Evolutionary conservation across 2,888 invertebrate genomes (phyloP).

Genomic region (Tricholauxania praeusta): DNA sequence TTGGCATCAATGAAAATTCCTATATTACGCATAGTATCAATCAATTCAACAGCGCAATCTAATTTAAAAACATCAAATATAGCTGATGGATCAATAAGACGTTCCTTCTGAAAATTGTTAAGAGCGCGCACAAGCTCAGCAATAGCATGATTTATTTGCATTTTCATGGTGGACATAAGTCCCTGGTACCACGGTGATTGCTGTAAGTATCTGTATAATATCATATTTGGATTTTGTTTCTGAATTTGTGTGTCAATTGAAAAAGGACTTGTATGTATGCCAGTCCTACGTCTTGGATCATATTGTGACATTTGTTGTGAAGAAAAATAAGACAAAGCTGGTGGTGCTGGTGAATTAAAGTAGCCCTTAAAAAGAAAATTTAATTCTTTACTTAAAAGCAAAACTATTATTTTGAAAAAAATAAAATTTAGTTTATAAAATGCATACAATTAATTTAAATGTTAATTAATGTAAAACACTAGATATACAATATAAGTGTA

Average conservation of each 20-base stretch:
- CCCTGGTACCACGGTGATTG: constrained; percentile 53
- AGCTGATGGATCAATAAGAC: constrained; percentile 44
- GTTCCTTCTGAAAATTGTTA: constrained; percentile 51
- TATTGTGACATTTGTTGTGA: constrained; percentile 28
- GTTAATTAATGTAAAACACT: too few relatives aligned
- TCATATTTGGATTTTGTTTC: constrained; percentile 46
- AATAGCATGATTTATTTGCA: constrained; percentile 55
- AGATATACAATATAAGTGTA: too few relatives aligned
- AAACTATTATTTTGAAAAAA: too few relatives aligned
- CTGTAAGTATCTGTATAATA: constrained; percentile 51
- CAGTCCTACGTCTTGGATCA: constrained; percentile 42
- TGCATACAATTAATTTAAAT: too few relatives aligned
- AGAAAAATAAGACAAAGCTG: background rate
- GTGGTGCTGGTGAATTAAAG: background rate
- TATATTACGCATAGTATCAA: constrained; percentile 55
- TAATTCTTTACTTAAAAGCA: too few relatives aligned
- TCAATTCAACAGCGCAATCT: constrained; percentile 52
- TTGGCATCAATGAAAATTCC: constrained; percentile 51
- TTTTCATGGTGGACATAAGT: constrained; percentile 53
- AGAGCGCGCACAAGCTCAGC: constrained; percentile 52
- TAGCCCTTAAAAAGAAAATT: background rate
- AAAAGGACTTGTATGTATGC: constrained; percentile 2
- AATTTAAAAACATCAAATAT: constrained; percentile 54
- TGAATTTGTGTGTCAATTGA: constrained; percentile 11
- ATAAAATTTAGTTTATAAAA: too few relatives aligned